Evolutionary conservation across 2,113 vertebrate genomes (phyloP), one percentile per base, ranked within the genome.

Genomic region (Atractosteus spatula): DNA sequence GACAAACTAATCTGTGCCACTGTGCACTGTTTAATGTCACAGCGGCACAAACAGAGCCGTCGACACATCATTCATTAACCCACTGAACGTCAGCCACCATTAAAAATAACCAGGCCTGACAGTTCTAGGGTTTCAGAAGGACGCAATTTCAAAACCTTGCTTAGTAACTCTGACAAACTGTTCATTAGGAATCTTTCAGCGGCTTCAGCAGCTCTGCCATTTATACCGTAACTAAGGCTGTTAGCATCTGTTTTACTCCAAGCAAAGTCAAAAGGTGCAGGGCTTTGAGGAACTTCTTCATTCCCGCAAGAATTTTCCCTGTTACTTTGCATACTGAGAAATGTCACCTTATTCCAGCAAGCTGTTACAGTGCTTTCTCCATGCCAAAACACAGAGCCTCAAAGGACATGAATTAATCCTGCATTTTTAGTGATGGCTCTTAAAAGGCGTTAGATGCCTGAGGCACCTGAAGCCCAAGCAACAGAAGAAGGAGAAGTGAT

Each of bases 391-490:
- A 89, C 85, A 88, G 78, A 87, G 90, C 92, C 93, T 94, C 93
- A 84, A 87, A 94, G 93, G 92, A 93, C 83, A 87, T 87, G 89
- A 87, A 88, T 94, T 92, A 90, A 92, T 94, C 93, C 91, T 84
- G 86, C 89, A 81, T 90, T 92, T 91, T 86, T 85, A 92, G 87
- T 89, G 91, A 96, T 93, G 92, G 94, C 92, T 89, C 93, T 96
- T 96, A 96, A 94, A 95, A 94, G 92, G 91, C 94, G 90, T 86
- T 91, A 93, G 90, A 90, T 91, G 93, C 96, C 94, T 86, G 88
- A 93, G 94, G 95, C 93, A 80, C 88, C 91, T 72, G 65, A 84
- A 90, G 84, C 44, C 78, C 88, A 85, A 86, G 78, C 82, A 82
- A 87, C 82, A 75, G 88, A 92, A 89, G 91, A 91, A 86, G 29